Base-by-base conservation (phyloP, 2,888 invertebrate species). In the Ctena decussata region DNA sequence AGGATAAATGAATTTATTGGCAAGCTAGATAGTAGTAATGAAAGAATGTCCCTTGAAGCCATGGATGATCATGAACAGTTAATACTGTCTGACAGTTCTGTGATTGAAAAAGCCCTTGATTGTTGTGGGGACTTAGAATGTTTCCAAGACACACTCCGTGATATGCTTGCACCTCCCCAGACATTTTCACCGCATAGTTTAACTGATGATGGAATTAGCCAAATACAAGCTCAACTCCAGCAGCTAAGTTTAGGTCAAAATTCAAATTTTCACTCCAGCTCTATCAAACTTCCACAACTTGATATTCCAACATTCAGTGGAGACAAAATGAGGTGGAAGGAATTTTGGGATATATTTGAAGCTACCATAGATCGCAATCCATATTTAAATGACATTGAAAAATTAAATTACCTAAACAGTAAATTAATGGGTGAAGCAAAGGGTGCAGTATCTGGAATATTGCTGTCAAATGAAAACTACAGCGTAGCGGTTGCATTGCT, bases 391-490 rank as follows among this genome's bases (percentile, higher is more conserved):
- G 24, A 53, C n/a, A 21, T 53, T 53, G 53, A 53, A 21, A 53
- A 53, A 21, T 53, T 53, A 21, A 53, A 53, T 24, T 53, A 53
- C 24, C 53, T 53, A 21, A 53, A 15, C 5, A 53, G 53, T 24
- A 53, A 53, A 53, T 53, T 53, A n/a, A n/a, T 21, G 5, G 53
- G 53, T 8, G 53, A 53, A 21, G 53, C 53, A 53, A 53, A 53
- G 18, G 30, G 35, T 27, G 46, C 53, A n/a, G 30, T 74, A 18
- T 74, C 74, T 5, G 82, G 82, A 32, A 15, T 82, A n/a, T 30
- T 74, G 21, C 46, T 74, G 2, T 74, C 83, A 53, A 69, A 78
- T 53, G 78, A 83, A 30, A 83, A 78, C n/a, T 83, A 83, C 39
- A 27, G 8, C 39, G 69, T 78, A 15, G 83, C 70, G 0, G 65